Evolutionary conservation across 1,140 invertebrate genomes (phyloP).

Genomic region (Zaprionus lachaisei): DNA sequence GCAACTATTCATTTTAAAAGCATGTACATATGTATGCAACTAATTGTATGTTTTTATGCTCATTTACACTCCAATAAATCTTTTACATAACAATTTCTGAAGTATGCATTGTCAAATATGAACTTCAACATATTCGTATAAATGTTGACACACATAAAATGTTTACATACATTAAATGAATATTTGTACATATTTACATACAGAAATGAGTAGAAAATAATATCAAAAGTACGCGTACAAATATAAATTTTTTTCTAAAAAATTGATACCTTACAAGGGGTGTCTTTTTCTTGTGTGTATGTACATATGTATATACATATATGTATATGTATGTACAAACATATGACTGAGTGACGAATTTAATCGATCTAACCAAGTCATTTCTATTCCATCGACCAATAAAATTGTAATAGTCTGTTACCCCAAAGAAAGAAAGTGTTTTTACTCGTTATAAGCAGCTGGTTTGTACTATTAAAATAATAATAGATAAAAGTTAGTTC

Average conservation of each 20-base stretch:
- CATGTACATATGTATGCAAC: neutral
- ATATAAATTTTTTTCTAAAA: constrained; percentile 4
- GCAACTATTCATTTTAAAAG: neutral
- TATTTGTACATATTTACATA: constrained; percentile 8
- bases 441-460: neutral
- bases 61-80: neutral
- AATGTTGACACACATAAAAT: neutral
- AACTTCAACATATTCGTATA: neutral
- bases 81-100: neutral
- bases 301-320: neutral
- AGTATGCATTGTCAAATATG: neutral
- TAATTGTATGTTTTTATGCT: neutral
- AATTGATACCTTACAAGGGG: neutral
- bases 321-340: constrained; percentile 1
- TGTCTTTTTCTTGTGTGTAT: neutral
- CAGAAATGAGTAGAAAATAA: neutral
- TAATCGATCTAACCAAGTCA: constrained; percentile 5
- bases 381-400: neutral
- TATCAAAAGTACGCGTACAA: neutral
- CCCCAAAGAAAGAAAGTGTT: neutral
- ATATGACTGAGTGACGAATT: neutral
- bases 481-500: neutral
- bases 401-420: neutral
- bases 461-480: neutral
- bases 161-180: constrained; percentile 1